Evolutionary conservation across 2,113 vertebrate species (phyloP).

Genomic region (Malurus cyaneus): DNA sequence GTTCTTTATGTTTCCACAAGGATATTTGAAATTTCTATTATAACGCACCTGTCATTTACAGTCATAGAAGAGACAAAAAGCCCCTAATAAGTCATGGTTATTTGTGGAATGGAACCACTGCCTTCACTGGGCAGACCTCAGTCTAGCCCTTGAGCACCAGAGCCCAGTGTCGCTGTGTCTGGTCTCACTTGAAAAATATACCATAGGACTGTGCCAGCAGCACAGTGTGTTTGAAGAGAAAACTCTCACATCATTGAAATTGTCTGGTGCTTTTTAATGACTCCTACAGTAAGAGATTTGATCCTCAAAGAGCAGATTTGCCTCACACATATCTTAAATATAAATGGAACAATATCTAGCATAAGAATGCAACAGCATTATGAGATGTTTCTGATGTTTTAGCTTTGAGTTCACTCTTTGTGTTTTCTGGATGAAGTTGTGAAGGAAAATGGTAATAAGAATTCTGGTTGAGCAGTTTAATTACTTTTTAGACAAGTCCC

Average conservation of each 20-base stretch:
- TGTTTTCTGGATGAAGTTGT: constrained; percentile 35
- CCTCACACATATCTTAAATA: not conserved
- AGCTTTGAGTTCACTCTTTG: constrained; percentile 3
- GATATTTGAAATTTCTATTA: not conserved
- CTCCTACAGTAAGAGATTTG: not conserved
- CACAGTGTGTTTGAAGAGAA: not conserved
- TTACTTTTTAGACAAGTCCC: constrained; percentile 4
- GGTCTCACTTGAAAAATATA: not conserved
- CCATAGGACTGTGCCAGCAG: not conserved
- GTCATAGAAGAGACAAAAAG: not conserved
- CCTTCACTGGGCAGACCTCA: not conserved
- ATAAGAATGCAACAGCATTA: not conserved
- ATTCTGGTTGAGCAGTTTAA: constrained; percentile 51
- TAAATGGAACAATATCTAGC: not conserved
- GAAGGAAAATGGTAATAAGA: constrained; percentile 38
- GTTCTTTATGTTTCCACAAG: not conserved
- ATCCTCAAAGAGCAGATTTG: not conserved
- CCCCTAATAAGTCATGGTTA: not conserved
- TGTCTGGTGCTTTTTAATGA: not conserved
- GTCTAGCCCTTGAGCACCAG: not conserved
- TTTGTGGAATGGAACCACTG: not conserved
- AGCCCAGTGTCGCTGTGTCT: not conserved
- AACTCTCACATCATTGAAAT: not conserved
- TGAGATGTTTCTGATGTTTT: constrained; percentile 15
- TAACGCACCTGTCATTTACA: not conserved